Evolutionary conservation across 2,888 invertebrate species (phyloP).

Genomic region (Hartigia nigra): DNA sequence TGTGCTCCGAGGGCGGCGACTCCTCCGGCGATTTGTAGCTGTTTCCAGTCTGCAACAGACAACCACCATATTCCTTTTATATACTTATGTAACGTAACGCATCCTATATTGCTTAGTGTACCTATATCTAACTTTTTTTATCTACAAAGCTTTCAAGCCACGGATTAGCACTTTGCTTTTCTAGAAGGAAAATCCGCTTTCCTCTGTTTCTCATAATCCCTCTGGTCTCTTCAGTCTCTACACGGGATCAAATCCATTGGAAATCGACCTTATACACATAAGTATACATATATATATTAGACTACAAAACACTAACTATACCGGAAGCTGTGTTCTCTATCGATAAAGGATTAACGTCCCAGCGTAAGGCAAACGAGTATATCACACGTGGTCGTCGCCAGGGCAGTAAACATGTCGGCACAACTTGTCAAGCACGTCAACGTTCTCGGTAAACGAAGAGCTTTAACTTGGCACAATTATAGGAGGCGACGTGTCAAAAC

Average conservation of each 20-base stretch:
- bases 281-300: background rate
- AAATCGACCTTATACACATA: background rate
- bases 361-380: background rate
- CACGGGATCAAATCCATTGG: background rate
- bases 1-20: slow-evolving; percentile 54
- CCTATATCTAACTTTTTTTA: background rate
- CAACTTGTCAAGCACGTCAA: background rate
- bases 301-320: background rate
- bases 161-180: background rate
- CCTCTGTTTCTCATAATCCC: background rate
- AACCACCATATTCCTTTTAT: slow-evolving; percentile 5
- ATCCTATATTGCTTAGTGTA: background rate
- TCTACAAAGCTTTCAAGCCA: background rate
- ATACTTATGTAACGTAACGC: background rate
- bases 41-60: slow-evolving; percentile 55
- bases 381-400: background rate
- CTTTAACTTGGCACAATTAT: background rate
- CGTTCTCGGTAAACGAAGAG: background rate
- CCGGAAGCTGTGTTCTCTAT: background rate
- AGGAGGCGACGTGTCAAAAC: background rate
- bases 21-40: slow-evolving; percentile 56
- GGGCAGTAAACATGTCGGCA: background rate
- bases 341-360: background rate
- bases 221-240: background rate
- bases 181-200: background rate